These are phyloP conservation scores for Excalfactoria chinensis DNA, from an alignment of 2,113 vertebrate species.

Conservation along the genomic window DNA sequence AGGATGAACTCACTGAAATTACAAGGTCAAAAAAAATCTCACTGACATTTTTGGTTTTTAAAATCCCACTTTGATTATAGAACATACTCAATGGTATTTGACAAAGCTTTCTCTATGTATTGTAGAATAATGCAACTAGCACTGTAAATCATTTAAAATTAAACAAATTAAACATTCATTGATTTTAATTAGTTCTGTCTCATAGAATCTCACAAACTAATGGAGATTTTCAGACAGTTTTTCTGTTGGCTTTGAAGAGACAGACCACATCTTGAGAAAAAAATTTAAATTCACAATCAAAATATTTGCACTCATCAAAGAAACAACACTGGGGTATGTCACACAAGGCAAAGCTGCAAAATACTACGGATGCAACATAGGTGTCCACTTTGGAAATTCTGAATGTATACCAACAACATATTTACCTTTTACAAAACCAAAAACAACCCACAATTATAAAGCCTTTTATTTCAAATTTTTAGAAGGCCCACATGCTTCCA, in stretches of 20 bases:
- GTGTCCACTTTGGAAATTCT: background rate
- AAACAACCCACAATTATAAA: background rate
- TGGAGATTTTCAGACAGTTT: background rate
- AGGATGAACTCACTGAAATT: slow-evolving; percentile 8
- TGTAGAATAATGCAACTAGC: background rate
- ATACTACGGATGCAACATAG: background rate
- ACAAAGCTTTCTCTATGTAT: background rate
- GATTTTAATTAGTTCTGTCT: slow-evolving; percentile 11
- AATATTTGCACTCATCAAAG: background rate
- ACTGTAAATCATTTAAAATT: background rate
- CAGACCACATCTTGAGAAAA: background rate
- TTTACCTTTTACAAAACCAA: background rate
- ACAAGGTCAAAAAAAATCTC: background rate
- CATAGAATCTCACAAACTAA: background rate
- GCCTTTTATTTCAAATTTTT: background rate
- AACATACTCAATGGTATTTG: background rate
- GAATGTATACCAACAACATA: background rate
- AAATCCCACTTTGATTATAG: background rate
- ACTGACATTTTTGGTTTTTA: slow-evolving; percentile 7
- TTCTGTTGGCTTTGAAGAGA: background rate
- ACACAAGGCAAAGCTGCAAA: background rate
- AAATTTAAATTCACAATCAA: background rate
- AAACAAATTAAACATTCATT: background rate
- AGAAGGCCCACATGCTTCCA: background rate
- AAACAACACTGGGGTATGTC: background rate